phyloP scores from a whole-genome alignment of 2,113 vertebrate species.

The Ailuropoda melanoleuca region DNA sequence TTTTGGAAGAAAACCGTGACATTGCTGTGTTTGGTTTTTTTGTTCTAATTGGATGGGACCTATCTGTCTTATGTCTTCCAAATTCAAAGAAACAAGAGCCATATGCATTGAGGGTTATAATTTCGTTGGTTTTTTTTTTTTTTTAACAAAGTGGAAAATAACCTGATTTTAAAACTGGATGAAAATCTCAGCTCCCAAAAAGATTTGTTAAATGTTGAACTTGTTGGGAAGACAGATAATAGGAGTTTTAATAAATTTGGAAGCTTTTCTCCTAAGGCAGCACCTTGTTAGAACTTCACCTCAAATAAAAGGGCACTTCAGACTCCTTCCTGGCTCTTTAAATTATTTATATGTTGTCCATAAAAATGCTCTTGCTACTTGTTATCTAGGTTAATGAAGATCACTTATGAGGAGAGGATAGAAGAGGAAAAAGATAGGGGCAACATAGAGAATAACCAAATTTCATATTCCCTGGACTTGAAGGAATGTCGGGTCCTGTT shows the following conservation, averaged over 20 bases:
- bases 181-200: neutral
- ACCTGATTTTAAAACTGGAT: constrained; percentile 1
- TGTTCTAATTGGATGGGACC: neutral
- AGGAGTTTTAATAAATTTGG: neutral
- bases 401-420: neutral
- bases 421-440: neutral
- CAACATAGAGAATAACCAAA: neutral
- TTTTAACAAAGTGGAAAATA: neutral
- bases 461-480: neutral
- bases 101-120: neutral
- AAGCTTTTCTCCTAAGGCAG: neutral
- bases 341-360: neutral
- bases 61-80: neutral
- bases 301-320: neutral
- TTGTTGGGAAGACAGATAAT: neutral
- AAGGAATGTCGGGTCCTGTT: neutral
- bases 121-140: neutral
- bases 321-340: neutral
- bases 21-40: neutral
- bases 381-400: neutral
- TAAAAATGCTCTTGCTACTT: neutral
- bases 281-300: neutral
- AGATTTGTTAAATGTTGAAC: neutral
- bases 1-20: neutral
- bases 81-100: neutral